Base-by-base conservation (phyloP, 53 echinoderm and acorn worm species). In the Arbacia lixula region DNA sequence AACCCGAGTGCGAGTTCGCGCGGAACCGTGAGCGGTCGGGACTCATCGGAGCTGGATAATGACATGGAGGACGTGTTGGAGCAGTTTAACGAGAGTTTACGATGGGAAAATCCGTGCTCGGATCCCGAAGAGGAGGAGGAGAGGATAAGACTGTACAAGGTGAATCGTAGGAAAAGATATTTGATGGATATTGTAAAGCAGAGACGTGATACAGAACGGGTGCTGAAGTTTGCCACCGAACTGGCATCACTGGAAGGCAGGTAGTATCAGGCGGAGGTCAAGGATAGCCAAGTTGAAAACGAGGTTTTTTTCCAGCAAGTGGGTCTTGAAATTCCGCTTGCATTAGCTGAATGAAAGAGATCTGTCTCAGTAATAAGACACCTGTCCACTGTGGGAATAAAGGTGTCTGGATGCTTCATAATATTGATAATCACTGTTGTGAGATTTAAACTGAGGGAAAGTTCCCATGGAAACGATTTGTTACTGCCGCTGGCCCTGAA, bases 101-200 rank as follows among this genome's bases (percentile, higher is more conserved):
- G 99, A 16, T 99, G 99, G 99, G 92, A 94, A 26, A 84, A 90
- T 30, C 84, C 69, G 32, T 88, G 92, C 39, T 84, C 88, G 51
- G 92, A 99, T 25, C 89, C 94, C 55, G 89, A 90, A 12, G 87
- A 94, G 12, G 99, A 99, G 83, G 85, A 80, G 17, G 92, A 92
- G 76, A 72, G 99, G 56, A 88, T 99, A 25, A 63, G 91, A 49
- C 41, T 78, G 26, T 99, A 99, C 83, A 99, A 99, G 80, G 84
- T 99, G 24, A 99, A 99, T 68, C 72, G 99, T 10, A 51, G 99
- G 53, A 99, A 99, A 64, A 46, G 99, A 38, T 99, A 99, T 78
- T 84, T 99, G 68, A 91, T 87, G 36, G 99, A 94, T 25, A 68
- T 88, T 16, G 85, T 95, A 12, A 78, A 92, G 81, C 86, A 86